Evolutionary conservation across 2,888 invertebrate species (phyloP), one percentile per base, ranked within the genome.

Genomic region (Amblyteles armatorius): DNA sequence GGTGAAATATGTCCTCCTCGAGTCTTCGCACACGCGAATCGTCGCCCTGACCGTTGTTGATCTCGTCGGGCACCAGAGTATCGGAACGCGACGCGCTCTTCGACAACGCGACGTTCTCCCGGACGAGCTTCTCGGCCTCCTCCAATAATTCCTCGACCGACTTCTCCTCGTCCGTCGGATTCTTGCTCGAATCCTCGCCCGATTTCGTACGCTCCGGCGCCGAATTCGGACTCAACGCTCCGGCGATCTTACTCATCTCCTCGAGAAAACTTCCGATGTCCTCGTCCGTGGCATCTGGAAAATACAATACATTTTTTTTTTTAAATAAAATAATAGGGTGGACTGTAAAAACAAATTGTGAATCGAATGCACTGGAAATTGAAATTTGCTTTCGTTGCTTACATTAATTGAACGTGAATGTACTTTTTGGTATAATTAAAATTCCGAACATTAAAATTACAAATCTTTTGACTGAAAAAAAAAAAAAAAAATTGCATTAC

Each of bases 231-330:
- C 92, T 93, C 26, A 92, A 73, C 3, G 91, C 90, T 11, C 90
- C 92, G 2, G 93, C 93, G 33, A 93, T 92, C 86, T 93, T 94
- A 79, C 92, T 93, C 89, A 94, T 93, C 84, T 93, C 93, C 79
- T 94, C 94, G 29, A 94, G 84, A 74, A 94, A 91, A 83, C 92
- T 93, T 55, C 93, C 93, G 52, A 93, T 93, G 29, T 94, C 94
- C 55, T 94, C 93, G 44, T 93, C 93, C 9, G 93, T 93, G 2
- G 93, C 92, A 90, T 92, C 93, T 93, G 29, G 19, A 77, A 65
- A 16, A 44, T 44, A 40, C 11, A 40, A 40, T 40, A 40, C 0
- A 40, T 40, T 40, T 40, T 52, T 71, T 50, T n/a, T n/a, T 71
- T 50, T n/a, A 9, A 11, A 52, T 71, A 5, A 11, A 11, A 6